These are phyloP conservation scores for Anthopleura xanthogrammica DNA, from an alignment of 92 coral and sea anemone species.

Conservation along the genomic window DNA sequence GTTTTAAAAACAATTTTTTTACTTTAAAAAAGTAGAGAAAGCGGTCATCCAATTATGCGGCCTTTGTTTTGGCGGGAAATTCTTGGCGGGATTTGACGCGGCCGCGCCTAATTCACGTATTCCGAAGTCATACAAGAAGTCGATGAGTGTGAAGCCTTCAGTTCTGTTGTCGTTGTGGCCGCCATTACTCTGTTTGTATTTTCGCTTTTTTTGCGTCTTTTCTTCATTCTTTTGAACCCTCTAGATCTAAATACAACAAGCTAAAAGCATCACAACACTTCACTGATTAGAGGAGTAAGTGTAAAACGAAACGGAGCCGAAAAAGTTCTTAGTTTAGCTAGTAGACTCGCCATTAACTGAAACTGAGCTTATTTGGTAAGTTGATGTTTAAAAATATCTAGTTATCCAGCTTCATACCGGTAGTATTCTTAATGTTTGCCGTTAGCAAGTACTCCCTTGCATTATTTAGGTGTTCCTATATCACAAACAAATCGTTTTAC, in stretches of 20 bases:
- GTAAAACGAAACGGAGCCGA: not conserved
- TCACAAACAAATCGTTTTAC: not conserved
- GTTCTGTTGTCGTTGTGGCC: not conserved
- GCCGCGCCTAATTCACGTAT: not conserved
- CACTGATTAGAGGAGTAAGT: not conserved
- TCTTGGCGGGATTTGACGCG: slow-evolving; percentile 14
- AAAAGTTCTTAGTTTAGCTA: not conserved
- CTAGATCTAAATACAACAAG: not conserved
- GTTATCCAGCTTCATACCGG: too few species aligned
- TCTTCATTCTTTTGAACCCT: not conserved
- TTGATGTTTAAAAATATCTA: not conserved
- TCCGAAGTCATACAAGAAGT: not conserved
- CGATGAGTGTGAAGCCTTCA: not conserved
- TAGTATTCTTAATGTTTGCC: too few species aligned
- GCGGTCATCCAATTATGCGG: not conserved
- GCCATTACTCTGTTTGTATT: not conserved
- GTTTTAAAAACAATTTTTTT: too few species aligned
- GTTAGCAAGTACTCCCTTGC: too few species aligned
- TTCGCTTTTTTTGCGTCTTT: not conserved
- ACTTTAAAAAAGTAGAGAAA: too few species aligned
- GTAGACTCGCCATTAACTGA: not conserved
- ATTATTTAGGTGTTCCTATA: too few species aligned
- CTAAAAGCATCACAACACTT: not conserved
- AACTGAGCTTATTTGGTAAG: not conserved
- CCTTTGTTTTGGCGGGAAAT: not conserved